Base-by-base conservation (phyloP, 2,113 vertebrate species). In the Puntigrus tetrazona region DNA sequence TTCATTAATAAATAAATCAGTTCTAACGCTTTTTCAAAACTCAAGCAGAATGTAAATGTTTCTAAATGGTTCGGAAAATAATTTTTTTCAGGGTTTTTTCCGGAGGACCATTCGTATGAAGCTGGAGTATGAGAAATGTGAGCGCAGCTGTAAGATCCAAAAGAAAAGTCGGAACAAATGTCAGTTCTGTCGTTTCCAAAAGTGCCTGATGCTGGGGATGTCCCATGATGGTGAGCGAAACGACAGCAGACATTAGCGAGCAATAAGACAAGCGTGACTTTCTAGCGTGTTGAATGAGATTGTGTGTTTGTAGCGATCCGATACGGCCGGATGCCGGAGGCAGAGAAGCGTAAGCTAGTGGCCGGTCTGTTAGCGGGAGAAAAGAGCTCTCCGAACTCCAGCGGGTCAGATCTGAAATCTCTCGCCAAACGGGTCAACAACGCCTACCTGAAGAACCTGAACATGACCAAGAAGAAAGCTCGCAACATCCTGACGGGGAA, bases 91-190 rank as follows among this genome's bases (percentile, higher is more conserved):
- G 98, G 98, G 98, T 77, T 99, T 99, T 94, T 99, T 99, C 92
- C 96, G 97, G 14, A 94, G 98, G 83, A 99, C 97, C 0, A 95
- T 99, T 89, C 94, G 97, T 75, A 98, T 99, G 98, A 99, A 99
- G 91, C 94, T 99, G 88, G 95, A 99, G 57, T 99, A 99, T 0
- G 97, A 99, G 85, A 96, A 94, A 85, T 99, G 98, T 1, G 96
- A 97, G 78, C 95, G 96, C 43, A 95, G 93, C 92, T 99, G 98
- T 93, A 98, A 97, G 91, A 97, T 99, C 82, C 97, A 96, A 91
- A 99, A 99, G 93, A 99, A 98, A 93, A 99, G 97, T 91, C 92
- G 97, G 41, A 99, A 99, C 90, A 99, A 99, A 92, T 99, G 98
- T 92, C 97, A 99, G 95, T 97, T 97, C 92, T 99, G 98, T 92